Percentiles rank a stretch among this genome's conserved stretches.
These are phyloP conservation scores for Dendropsophus ebraccatus DNA, from an alignment of 2,113 vertebrate genomes.

Conservation along the genomic window DNA sequence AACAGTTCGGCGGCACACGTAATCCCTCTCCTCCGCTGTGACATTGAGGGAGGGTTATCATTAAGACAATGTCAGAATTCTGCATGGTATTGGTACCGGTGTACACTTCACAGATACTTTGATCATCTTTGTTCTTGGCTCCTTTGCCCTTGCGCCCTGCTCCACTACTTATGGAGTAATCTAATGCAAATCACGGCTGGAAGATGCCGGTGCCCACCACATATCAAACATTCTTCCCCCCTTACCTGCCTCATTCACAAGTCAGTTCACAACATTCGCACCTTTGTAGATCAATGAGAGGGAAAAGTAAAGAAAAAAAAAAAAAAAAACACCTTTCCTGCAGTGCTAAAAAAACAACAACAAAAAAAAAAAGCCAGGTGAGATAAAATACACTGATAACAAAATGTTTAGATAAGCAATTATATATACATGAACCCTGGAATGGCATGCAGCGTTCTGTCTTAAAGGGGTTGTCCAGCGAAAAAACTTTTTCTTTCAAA, in stretches of 20 bases:
- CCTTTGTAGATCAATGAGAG: conserved; percentile 26
- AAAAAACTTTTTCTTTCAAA: too few species aligned
- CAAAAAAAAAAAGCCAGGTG: neutral
- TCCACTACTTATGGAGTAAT: conserved; percentile 9
- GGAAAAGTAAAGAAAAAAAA: conserved; percentile 20
- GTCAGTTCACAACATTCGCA: neutral
- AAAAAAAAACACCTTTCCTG: neutral
- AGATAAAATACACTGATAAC: neutral
- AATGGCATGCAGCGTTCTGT: neutral
- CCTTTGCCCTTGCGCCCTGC: conserved; percentile 1
- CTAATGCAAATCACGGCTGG: conserved; percentile 12
- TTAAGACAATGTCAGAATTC: conserved; percentile 29
- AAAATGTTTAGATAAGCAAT: conserved; percentile 41
- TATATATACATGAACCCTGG: neutral
- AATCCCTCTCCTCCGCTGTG: conserved; percentile 26
- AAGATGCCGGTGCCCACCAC: neutral
- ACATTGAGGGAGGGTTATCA: conserved; percentile 34
- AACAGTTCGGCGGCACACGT: conserved; percentile 17
- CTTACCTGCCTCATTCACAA: neutral
- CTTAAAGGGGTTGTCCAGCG: too few species aligned
- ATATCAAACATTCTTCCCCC: neutral
- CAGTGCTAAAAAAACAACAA: too few species aligned
- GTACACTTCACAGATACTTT: conserved; percentile 40
- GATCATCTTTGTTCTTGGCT: conserved; percentile 31
- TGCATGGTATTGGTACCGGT: neutral